A percentile compares a stretch with the other conserved stretches of the same genome.
These are phyloP conservation scores for Fragum whitleyi DNA, from an alignment of 2,888 invertebrate genomes.

Conservation along the genomic window DNA sequence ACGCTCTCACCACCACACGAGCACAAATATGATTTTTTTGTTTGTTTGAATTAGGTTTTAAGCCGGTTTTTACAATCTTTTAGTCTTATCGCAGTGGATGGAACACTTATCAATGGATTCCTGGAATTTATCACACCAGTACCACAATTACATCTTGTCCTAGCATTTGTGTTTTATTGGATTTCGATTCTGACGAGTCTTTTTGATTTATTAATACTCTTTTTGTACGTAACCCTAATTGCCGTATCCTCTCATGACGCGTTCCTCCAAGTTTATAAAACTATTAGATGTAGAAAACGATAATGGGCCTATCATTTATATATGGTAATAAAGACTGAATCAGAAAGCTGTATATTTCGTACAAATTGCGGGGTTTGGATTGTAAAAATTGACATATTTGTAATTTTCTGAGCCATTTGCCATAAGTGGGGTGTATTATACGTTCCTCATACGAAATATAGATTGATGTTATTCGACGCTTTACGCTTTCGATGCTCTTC, in stretches of 20 bases:
- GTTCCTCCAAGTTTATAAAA: conserved; percentile 13
- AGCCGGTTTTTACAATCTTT: too few relatives aligned
- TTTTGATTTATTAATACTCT: too few relatives aligned
- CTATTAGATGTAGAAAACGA: conserved; percentile 31
- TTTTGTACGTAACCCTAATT: too few relatives aligned
- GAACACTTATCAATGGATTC: too few relatives aligned
- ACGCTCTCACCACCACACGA: too few relatives aligned
- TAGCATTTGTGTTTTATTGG: too few relatives aligned
- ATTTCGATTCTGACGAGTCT: too few relatives aligned
- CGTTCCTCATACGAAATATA: conserved; percentile 11
- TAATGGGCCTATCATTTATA: conserved; percentile 30
- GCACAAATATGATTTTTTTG: too few relatives aligned
- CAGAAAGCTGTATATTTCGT: conserved; percentile 26
- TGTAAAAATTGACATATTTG: conserved; percentile 46
- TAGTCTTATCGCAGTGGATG: too few relatives aligned
- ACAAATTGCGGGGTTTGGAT: conserved; percentile 36
- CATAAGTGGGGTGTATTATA: conserved; percentile 28
- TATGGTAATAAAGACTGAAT: conserved; percentile 39
- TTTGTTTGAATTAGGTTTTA: too few relatives aligned
- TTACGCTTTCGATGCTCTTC: neutral
- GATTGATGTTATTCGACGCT: conserved; percentile 1
- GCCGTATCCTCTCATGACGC: neutral
- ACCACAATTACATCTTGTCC: too few relatives aligned
- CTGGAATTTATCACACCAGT: too few relatives aligned
- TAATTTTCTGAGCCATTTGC: conserved; percentile 38